Conservation (phyloP, 2,797 vertebrate genomes). For the Myotis myotis region DNA sequence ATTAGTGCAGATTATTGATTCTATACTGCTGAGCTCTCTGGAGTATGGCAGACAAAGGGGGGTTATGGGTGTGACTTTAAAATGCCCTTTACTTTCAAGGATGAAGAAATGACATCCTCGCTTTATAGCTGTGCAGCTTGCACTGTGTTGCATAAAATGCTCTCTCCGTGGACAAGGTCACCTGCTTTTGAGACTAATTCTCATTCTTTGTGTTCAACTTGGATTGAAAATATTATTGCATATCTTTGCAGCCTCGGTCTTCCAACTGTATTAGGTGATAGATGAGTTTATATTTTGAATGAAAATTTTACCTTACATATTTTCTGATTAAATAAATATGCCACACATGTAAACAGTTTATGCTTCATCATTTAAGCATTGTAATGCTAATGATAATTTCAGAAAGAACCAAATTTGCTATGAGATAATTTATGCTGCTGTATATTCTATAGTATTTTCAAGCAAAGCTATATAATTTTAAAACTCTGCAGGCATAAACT, state of each 20-base stretch:
- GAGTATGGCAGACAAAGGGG: neutral
- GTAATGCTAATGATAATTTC: neutral
- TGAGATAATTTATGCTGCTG: neutral
- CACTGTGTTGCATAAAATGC: neutral
- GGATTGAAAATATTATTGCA: constrained; percentile 16
- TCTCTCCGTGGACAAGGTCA: constrained; percentile 15
- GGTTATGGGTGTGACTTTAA: neutral
- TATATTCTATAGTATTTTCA: neutral
- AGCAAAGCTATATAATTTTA: neutral
- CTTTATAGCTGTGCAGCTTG: constrained; percentile 39
- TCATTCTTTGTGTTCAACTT: constrained; percentile 42
- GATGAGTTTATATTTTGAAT: neutral
- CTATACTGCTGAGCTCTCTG: constrained; percentile 31
- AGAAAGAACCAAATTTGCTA: neutral
- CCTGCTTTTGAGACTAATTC: constrained; percentile 46
- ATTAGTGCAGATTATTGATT: constrained; percentile 60
- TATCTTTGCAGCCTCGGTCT: neutral
- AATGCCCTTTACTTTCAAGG: constrained; percentile 63
- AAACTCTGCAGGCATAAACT: neutral
- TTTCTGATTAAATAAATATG: neutral
- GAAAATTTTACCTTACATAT: neutral
- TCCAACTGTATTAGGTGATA: neutral
- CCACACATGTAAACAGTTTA: neutral
- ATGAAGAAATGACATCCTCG: constrained; percentile 53
- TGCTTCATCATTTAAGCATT: neutral